Evolutionary conservation across 2,113 vertebrate species (phyloP), one percentile per base, ranked within the genome.

Genomic region (Perca flavescens): DNA sequence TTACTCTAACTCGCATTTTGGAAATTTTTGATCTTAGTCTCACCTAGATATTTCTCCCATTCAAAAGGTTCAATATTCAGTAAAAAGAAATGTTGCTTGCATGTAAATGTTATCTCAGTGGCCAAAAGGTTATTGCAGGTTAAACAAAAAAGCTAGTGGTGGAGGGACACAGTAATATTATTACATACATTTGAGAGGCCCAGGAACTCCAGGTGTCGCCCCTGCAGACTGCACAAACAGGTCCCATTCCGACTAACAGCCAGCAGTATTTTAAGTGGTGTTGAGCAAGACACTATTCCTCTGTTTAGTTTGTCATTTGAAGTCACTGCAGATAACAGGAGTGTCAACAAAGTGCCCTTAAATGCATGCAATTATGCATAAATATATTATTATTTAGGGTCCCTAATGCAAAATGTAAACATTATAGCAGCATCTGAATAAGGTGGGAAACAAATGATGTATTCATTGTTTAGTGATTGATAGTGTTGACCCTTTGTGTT

Each of bases 241-340:
- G 40, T 46, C 6, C 40, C 1, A 15, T 12, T 67, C 25, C 22
- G 11, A 21, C 16, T 5, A 31, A 14, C 50, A 57, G 3, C 5
- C 2, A 14, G 22, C 12, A 12, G 16, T 34, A 36, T 62, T 36
- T 70, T 25, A 25, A 47, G 2, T 1, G 16, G 3, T 17, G 11
- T 8, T 7, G 14, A 36, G 14, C 1, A 5, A n/a, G 0, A 25
- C 10, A 22, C 4, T 25, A 47, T 21, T 2, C 1, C 2, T 1
- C 3, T 28, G 58, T 2, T 53, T 28, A 11, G 4, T 46, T 63
- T 46, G 4, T 25, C 15, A 28, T 62, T 62, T 69, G 11, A 52
- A 36, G 28, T 43, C 34, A 28, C n/a, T 74, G 17, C 10, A 11
- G 13, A 53, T 3, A 21, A 14, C 4, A 52, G 1, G 12, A 15